Evolutionary conservation across 2,888 invertebrate species (phyloP).

Genomic region (Athalia cordata): DNA sequence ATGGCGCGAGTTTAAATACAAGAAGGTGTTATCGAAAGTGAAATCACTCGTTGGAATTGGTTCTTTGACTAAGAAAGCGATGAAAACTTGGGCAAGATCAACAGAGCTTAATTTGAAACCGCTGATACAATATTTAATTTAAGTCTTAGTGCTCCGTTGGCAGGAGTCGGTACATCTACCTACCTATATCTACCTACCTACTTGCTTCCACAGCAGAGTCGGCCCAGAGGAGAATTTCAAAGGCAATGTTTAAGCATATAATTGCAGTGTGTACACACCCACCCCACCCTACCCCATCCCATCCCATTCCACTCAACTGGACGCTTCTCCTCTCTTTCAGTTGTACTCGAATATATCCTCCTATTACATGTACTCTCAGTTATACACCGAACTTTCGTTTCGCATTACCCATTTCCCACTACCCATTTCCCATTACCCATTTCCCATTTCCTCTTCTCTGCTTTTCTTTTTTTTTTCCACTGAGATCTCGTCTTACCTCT

Average conservation of each 20-base stretch:
- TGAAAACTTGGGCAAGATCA: slow-evolving; percentile 45
- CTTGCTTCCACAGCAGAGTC: slow-evolving; percentile 31
- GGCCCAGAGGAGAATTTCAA: slow-evolving; percentile 35
- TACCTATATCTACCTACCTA: no score
- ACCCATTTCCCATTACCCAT: slow-evolving; percentile 32
- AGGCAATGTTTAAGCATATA: slow-evolving; percentile 43
- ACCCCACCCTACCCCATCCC: slow-evolving; percentile 31
- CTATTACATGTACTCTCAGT: not conserved
- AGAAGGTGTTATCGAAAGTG: not conserved
- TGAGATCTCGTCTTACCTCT: slow-evolving; percentile 1
- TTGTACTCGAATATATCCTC: slow-evolving; percentile 35
- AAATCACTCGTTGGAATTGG: not conserved
- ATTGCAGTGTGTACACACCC: slow-evolving; percentile 42
- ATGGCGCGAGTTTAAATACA: not conserved
- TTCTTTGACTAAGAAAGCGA: slow-evolving; percentile 24
- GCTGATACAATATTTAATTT: slow-evolving; percentile 66
- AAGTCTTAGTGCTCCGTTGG: slow-evolving; percentile 60
- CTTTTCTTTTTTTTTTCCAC: not conserved
- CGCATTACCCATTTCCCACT: slow-evolving; percentile 11
- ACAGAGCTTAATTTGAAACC: slow-evolving; percentile 56
- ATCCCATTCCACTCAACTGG: not conserved
- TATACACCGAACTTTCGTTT: not conserved
- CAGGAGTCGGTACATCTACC: slow-evolving; percentile 24
- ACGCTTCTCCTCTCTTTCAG: slow-evolving; percentile 1
- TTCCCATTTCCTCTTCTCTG: not conserved